Conservation (phyloP, 53 echinoderm and acorn worm genomes). For the Glandiceps talaboti region DNA sequence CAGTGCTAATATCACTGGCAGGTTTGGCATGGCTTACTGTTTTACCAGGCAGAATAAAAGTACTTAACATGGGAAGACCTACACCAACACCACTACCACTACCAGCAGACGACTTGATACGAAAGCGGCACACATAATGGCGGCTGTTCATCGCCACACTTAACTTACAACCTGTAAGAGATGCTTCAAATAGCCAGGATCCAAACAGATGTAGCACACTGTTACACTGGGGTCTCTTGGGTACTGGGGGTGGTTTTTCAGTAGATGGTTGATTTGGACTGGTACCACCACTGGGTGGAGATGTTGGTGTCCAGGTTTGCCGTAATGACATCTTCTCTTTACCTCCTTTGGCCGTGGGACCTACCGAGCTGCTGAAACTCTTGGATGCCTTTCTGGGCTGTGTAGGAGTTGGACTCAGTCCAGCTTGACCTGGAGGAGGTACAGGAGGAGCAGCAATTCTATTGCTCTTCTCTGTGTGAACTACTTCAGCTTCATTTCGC, state of each 20-base stretch:
- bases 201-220: slow-evolving; percentile 94
- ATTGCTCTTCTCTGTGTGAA: background rate
- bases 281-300: background rate
- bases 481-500: background rate
- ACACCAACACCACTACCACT: background rate
- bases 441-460: background rate
- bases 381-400: background rate
- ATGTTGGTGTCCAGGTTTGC: background rate
- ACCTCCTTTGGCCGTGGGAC: background rate
- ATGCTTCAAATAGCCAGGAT: slow-evolving; percentile 96
- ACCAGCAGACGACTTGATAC: background rate
- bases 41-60: background rate
- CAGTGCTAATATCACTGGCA: background rate
- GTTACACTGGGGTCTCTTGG: slow-evolving; percentile 81
- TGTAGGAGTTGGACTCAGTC: background rate
- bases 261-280: background rate
- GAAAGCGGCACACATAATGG: background rate
- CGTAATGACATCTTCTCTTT: slow-evolving; percentile 3
- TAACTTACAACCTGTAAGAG: slow-evolving; percentile 98
- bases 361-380: background rate
- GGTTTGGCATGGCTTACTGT: background rate
- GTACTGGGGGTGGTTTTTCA: slow-evolving; percentile 3
- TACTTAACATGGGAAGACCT: background rate
- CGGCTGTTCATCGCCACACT: background rate
- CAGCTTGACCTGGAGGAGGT: background rate